Conservation (phyloP, 2,113 vertebrate species). For the Zingel zingel region DNA sequence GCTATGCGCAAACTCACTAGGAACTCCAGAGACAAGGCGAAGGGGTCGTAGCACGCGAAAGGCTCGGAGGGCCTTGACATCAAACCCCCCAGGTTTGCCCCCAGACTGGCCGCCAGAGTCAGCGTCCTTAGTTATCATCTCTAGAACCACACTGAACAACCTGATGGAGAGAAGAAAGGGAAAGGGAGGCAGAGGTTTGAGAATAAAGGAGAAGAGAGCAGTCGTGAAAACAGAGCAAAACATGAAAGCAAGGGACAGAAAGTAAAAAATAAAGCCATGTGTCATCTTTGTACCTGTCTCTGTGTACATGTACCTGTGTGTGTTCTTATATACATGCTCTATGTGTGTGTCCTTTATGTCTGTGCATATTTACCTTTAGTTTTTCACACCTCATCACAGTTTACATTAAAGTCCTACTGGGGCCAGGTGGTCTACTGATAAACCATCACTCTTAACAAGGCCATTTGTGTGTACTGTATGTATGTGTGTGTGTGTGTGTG, state of each 20-base stretch:
- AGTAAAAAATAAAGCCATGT: conserved; percentile 29
- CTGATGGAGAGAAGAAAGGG: conserved; percentile 73
- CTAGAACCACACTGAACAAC: conserved; percentile 98
- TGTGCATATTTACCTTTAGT: conserved; percentile 51
- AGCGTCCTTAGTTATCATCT: conserved; percentile 97
- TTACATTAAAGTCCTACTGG: conserved; percentile 43
- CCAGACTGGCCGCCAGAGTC: conserved; percentile 91
- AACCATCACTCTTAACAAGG: conserved; percentile 17
- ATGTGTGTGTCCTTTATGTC: conserved; percentile 25
- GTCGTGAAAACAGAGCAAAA: conserved; percentile 20
- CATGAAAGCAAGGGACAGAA: conserved; percentile 35
- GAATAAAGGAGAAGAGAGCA: neutral
- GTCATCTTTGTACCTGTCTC: conserved; percentile 21
- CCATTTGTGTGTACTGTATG: neutral
- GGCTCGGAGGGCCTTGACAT: conserved; percentile 98
- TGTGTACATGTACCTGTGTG: conserved; percentile 22
- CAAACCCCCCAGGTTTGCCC: conserved; percentile 97
- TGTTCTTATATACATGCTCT: conserved; percentile 9
- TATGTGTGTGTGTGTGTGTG: neutral
- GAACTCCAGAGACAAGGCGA: conserved; percentile 98
- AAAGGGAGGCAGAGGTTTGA: neutral
- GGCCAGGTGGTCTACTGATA: conserved; percentile 53
- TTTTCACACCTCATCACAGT: conserved; percentile 47
- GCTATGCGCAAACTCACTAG: conserved; percentile 84
- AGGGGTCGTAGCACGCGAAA: conserved; percentile 97